Conservation (phyloP, 2,888 invertebrate species). For the Acrobasis suavella region DNA sequence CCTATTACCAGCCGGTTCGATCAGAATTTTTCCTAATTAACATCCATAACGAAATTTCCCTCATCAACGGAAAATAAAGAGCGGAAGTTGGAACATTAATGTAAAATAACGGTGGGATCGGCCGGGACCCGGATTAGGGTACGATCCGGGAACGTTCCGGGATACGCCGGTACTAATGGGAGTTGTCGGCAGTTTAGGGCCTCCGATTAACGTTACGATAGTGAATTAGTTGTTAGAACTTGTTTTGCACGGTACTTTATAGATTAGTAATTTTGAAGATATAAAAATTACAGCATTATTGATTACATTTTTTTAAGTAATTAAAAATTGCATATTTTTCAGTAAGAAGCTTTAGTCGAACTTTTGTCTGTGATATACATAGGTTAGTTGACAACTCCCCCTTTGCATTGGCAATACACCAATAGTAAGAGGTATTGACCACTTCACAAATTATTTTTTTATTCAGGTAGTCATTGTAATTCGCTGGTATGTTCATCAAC, state of each 20-base stretch:
- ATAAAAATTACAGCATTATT: background rate
- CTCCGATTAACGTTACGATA: constrained; percentile 50
- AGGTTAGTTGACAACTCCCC: no score
- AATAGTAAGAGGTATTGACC: no score
- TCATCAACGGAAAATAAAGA: constrained; percentile 63
- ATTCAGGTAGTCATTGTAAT: no score
- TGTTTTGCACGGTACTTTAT: constrained; percentile 34
- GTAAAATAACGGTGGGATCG: constrained; percentile 72
- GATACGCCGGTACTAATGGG: constrained; percentile 52
- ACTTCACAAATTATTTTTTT: no score
- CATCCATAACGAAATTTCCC: constrained; percentile 55
- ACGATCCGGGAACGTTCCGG: constrained; percentile 27
- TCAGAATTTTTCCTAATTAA: constrained; percentile 57
- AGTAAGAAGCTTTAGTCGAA: no score
- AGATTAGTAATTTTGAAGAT: background rate
- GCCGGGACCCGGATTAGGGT: constrained; percentile 54
- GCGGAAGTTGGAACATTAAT: constrained; percentile 70
- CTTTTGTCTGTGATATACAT: no score
- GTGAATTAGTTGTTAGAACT: constrained; percentile 33
- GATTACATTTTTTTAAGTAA: no score
- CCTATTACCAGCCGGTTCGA: constrained; percentile 9
- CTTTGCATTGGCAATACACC: no score
- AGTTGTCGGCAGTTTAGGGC: constrained; percentile 64
- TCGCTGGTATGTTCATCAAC: no score
- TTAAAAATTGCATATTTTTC: no score